These are phyloP conservation scores for Hyalella azteca DNA, from an alignment of 2,888 invertebrate genomes.

Conservation along the genomic window DNA sequence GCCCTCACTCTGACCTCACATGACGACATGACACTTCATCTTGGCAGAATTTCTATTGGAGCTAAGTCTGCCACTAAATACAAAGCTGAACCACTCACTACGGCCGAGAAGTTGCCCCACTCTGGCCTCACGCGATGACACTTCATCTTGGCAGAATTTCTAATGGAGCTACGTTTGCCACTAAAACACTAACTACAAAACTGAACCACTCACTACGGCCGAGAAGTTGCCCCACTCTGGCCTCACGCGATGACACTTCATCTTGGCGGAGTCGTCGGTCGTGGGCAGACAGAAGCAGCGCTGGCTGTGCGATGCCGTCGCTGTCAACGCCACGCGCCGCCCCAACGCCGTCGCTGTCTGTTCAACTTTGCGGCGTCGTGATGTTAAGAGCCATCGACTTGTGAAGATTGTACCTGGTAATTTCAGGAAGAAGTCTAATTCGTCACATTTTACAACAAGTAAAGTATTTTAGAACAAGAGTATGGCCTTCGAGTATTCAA, in stretches of 20 bases:
- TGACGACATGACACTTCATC: neutral
- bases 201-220: conserved; percentile 41
- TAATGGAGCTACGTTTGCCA: neutral
- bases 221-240: conserved; percentile 43
- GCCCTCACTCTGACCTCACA: neutral
- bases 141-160: neutral
- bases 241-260: conserved; percentile 47
- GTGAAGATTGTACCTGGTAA: conserved; percentile 72
- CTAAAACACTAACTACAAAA: neutral
- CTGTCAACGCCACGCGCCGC: conserved; percentile 71
- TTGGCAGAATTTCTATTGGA: neutral
- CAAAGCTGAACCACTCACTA: no score
- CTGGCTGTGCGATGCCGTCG: conserved; percentile 42
- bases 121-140: neutral
- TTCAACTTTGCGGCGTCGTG: conserved; percentile 67
- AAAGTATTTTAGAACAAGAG: no score
- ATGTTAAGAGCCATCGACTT: conserved; percentile 69
- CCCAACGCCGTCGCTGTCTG: conserved; percentile 73
- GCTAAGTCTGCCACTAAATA: neutral
- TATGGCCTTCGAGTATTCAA: no score
- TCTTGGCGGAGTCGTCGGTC: conserved; percentile 45
- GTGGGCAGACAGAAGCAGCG: conserved; percentile 51
- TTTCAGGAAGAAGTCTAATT: no score
- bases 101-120: neutral
- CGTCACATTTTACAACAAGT: no score